Base-by-base conservation (phyloP, 2,888 invertebrate genomes). In the Pyrgus malvae region DNA sequence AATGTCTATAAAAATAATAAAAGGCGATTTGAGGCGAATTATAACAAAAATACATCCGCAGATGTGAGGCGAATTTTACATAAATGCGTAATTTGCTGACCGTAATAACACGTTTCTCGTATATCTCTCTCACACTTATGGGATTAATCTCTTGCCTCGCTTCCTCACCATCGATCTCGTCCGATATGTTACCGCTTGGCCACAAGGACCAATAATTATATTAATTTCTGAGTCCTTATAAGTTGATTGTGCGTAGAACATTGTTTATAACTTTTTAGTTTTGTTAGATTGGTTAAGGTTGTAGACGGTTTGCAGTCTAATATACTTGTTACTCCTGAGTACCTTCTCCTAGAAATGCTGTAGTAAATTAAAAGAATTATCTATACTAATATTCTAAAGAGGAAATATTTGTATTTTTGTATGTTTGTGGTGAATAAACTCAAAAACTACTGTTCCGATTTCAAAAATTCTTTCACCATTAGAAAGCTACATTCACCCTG, bases 161-260 rank as follows among this genome's bases (percentile, higher is more conserved):
- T 60, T 53, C 5, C 35, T 42, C 55, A 64, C 67, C 68, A 70
- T 70, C 68, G 72, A 72, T 73, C 67, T 69, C 63, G 53, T 17
- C 62, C 62, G 65, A 67, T 69, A 64, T 66, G 63, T 68, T 59
- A 63, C 60, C 61, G 58, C 61, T 60, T 62, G 61, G 63, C 65
- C 68, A 70, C 75, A 76, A 76, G 75, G 73, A 69, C 67, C 69
- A 75, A 79, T 82, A 82, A 83, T 83, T 81, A 79, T 72, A 83
- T 78, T 80, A 76, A 83, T 82, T 80, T 76, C 69, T 73, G 66
- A 72, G 74, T 72, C 70, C 80, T 80, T 80, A 77, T 78, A 63
- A 75, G 70, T 71, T 76, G 74, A 78, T 76, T 74, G 75, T 74
- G 69, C 67, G 64, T 64, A 62, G 61, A 63, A 59, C 55, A 66